Base-by-base conservation (phyloP, 2,888 invertebrate species). In the Taphrorychus bicolor region DNA sequence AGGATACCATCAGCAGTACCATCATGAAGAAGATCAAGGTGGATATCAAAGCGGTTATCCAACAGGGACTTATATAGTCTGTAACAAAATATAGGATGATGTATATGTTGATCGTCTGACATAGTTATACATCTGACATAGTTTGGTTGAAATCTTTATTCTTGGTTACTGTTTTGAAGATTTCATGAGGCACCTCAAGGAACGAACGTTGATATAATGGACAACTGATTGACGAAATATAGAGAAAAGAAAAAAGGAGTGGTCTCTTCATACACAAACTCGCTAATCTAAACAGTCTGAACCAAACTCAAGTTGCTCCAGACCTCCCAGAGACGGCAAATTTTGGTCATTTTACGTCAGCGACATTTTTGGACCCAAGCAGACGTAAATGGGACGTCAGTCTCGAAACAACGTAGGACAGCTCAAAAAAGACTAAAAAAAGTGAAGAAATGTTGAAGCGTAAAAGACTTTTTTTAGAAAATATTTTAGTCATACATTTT, bases 1-100 rank as follows among this genome's bases (percentile, higher is more conserved):
- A 72, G 5, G 74, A 75, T 48, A 72, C 59, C 52, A 73, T 66
- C 5, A 78, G 60, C 3, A 80, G 51, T 41, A 79, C 60, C 66
- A 79, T 63, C 65, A 78, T 73, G 59, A 78, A 74, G 32, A 78
- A 74, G 17, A 76, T 63, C 3, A 80, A 68, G 17, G 76, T 72
- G 32, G 74, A 77, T 4, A 78, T 56, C 3, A 78, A 69, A 4
- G 78, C 74, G 5, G 76, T 74, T 19, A 79, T 41, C 78, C 80
- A 80, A 60, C 79, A 80, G 2, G 78, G 71, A 14, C 78, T 76
- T n/a, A 81, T 61, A 69, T 79, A 77, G 70, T 77, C 81, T 80
- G 67, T 45, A 75, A 76, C 5, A 54, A n/a, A 54, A 49, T 53
- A 63, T n/a, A n/a, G n/a, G 57, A 9, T 9, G 22, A 52, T 45